Percentiles rank a stretch among this genome's conserved stretches.
phyloP scores from a whole-genome alignment of 2,888 invertebrate genomes.

The Automeris io region DNA sequence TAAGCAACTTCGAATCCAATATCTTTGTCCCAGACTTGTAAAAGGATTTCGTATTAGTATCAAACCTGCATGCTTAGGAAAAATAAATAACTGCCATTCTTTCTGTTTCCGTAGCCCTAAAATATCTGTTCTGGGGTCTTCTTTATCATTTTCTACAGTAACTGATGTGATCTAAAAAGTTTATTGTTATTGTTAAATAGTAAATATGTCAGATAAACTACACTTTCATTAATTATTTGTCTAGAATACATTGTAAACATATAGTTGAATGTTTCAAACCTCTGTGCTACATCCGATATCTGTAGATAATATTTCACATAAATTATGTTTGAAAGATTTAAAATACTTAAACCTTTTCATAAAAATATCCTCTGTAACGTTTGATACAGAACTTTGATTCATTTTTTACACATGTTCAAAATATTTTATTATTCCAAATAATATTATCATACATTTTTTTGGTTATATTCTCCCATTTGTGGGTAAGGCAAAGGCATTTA shows the following conservation, averaged over 20 bases:
- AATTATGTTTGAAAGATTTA: conserved; percentile 81
- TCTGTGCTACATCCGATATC: conserved; percentile 21
- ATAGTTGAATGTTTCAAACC: too few relatives aligned
- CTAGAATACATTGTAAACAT: too few relatives aligned
- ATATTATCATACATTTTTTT: too few relatives aligned
- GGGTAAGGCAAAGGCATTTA: too few relatives aligned
- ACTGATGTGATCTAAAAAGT: conserved; percentile 21
- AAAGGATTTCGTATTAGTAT: conserved; percentile 91
- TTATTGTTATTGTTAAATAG: too few relatives aligned
- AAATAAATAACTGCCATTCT: conserved; percentile 80
- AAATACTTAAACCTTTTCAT: conserved; percentile 87
- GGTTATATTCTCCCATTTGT: too few relatives aligned
- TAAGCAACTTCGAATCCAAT: conserved; percentile 89
- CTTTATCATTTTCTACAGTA: not conserved
- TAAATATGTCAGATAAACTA: too few relatives aligned
- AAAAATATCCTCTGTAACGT: conserved; percentile 57
- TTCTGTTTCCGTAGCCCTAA: conserved; percentile 39
- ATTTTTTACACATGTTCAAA: too few relatives aligned
- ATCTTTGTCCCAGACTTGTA: conserved; percentile 83
- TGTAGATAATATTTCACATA: conserved; percentile 80
- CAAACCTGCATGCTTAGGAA: conserved; percentile 83
- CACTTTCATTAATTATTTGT: too few relatives aligned
- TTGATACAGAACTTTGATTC: conserved; percentile 12
- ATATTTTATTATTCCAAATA: too few relatives aligned
- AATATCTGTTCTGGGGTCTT: conserved; percentile 20